These are phyloP conservation scores for Leptinotarsa defecta DNA, from an alignment of 1,140 invertebrate genomes.

Conservation along the genomic window DNA sequence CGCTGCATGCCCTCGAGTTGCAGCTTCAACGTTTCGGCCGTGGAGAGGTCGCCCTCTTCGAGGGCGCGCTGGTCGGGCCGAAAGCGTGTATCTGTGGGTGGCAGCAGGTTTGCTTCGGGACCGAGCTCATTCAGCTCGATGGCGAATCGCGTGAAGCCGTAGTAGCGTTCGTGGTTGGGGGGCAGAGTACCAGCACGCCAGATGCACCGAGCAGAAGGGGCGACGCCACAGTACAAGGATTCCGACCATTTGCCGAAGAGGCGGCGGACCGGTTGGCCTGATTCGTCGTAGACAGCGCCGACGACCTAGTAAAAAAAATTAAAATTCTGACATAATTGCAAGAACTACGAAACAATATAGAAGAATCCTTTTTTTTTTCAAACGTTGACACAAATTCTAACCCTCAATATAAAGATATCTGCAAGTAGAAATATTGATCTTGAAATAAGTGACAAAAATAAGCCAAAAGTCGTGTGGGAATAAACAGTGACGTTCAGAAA, in stretches of 20 bases:
- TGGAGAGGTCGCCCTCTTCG: conserved; percentile 76
- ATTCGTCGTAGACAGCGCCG: conserved; percentile 66
- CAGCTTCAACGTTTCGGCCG: conserved; percentile 73
- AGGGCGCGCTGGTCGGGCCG: conserved; percentile 66
- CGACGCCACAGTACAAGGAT: conserved; percentile 75
- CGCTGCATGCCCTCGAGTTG: conserved; percentile 71
- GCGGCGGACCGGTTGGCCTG: conserved; percentile 66
- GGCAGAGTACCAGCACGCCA: conserved; percentile 83
- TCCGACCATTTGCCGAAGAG: conserved; percentile 85
- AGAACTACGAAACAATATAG: too few relatives aligned
- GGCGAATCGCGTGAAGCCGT: conserved; percentile 84
- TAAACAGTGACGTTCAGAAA: too few relatives aligned
- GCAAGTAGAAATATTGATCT: too few relatives aligned
- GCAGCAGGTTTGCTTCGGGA: conserved; percentile 67
- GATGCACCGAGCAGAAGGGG: conserved; percentile 71
- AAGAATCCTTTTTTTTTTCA: too few relatives aligned
- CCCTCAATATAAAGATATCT: too few relatives aligned
- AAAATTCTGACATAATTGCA: too few relatives aligned
- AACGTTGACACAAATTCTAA: too few relatives aligned
- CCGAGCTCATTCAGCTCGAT: conserved; percentile 84
- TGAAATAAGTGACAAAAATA: too few relatives aligned
- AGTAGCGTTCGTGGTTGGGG: conserved; percentile 79
- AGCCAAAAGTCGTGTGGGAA: too few relatives aligned
- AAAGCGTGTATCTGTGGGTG: conserved; percentile 74
- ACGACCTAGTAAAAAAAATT: conserved; percentile 57